A percentile compares a stretch with the other conserved stretches of the same genome.
Evolutionary conservation across 2,797 vertebrate species (phyloP).

Genomic region (Poeciliopsis infans): DNA sequence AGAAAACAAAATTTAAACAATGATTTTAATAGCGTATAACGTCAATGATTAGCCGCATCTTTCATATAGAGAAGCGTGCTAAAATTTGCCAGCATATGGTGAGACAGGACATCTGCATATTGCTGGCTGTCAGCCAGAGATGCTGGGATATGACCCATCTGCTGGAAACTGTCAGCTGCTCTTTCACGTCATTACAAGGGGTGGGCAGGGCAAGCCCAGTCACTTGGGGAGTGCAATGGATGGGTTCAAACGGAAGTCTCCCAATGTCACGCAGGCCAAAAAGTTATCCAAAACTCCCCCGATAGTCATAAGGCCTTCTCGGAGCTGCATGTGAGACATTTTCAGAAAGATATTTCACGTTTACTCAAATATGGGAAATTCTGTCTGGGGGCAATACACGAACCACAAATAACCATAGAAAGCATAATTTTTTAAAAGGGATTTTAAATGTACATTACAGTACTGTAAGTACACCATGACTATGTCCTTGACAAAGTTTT

Average conservation of each 20-base stretch:
- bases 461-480: background rate
- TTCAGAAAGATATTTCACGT: background rate
- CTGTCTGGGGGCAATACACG: background rate
- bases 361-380: conserved; percentile 12
- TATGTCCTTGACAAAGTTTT: background rate
- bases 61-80: conserved; percentile 7
- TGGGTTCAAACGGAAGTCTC: conserved; percentile 13
- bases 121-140: conserved; percentile 34
- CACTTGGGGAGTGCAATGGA: conserved; percentile 22
- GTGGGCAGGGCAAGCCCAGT: conserved; percentile 10
- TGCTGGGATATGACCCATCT: conserved; percentile 29
- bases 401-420: background rate
- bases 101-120: conserved; percentile 38
- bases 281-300: conserved; percentile 8
- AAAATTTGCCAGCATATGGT: conserved; percentile 26
- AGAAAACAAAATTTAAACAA: background rate
- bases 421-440: background rate
- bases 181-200: conserved; percentile 33
- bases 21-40: background rate
- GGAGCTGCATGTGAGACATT: background rate
- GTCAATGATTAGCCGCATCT: background rate
- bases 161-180: conserved; percentile 24
- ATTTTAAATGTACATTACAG: background rate
- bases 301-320: conserved; percentile 14
- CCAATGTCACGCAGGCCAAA: conserved; percentile 6